Base-by-base conservation (phyloP, 2,113 vertebrate genomes). In the Pandion haliaetus region DNA sequence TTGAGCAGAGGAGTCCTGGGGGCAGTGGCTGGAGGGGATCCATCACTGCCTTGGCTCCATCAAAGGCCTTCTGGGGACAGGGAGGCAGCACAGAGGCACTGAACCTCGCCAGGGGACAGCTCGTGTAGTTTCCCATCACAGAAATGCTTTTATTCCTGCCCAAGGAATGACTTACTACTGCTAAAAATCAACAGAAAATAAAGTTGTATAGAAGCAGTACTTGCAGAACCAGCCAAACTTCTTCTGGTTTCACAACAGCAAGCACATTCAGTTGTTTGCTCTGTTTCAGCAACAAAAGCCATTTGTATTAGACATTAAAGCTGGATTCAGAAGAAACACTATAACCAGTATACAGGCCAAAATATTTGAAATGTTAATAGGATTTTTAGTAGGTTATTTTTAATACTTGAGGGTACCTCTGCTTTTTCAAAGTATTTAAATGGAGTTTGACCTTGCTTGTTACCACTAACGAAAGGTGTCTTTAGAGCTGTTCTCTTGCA, bases 21-120 rank as follows among this genome's bases (percentile, higher is more conserved):
- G 91, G 84, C 80, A 94, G 91, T 89, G 94, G 93, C 95, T 95
- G 86, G 94, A 96, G 95, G 94, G 94, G 91, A 95, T 97, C 91
- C 87, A 87, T 91, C 82, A 74, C 79, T 87, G 63, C 13, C 58
- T 81, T 82, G 86, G 94, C 31, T 90, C 92, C 94, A 93, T 95
- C 94, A 96, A 97, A 97, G 94, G 36, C 36, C 70, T 95, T 97
- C 67, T 90, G 94, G 84, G 80, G 78, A 85, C 77, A 32, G 12
- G 58, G 52, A 82, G 66, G 50, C 16, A 8, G 54, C 0, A 3
- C 66, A 40, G 70, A 92, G 58, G 50, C 71, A 62, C 58, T 58
- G 91, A 96, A 87, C 50, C 65, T 91, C 10, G 2, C 73, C 47
- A 44, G 12, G 67, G 90, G 65, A 78, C 71, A 73, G 77, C 50